These are phyloP conservation scores for Hypotaenidia okinawae DNA, from an alignment of 2,797 vertebrate species.

Conservation along the genomic window DNA sequence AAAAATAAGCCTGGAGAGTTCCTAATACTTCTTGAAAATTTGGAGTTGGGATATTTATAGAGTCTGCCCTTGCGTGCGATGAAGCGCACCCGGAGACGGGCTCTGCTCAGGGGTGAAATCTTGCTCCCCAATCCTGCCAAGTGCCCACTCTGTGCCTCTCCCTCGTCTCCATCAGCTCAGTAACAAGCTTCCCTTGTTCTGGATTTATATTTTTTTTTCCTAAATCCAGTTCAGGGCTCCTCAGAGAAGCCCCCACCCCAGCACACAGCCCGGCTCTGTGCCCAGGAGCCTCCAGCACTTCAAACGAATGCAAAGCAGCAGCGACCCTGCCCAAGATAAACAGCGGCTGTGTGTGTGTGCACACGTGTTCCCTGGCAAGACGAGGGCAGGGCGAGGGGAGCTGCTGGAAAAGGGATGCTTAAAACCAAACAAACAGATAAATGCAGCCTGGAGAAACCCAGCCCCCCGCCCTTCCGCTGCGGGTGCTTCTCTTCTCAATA, in stretches of 20 bases:
- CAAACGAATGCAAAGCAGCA: background rate
- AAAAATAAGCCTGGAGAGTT: slow-evolving; percentile 64
- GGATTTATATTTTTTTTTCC: background rate
- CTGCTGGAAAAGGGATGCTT: background rate
- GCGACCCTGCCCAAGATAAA: slow-evolving; percentile 17
- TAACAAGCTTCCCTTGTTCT: slow-evolving; percentile 47
- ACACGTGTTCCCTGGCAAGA: background rate
- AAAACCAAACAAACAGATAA: background rate
- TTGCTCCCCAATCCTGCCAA: background rate
- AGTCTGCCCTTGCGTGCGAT: background rate
- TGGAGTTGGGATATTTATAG: slow-evolving; percentile 54
- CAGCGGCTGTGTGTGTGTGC: background rate
- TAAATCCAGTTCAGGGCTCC: background rate
- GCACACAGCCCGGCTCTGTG: slow-evolving; percentile 54
- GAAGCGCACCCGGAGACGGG: accelerated
- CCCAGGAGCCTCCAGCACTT: background rate
- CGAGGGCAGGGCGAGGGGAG: background rate
- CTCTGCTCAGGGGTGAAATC: background rate
- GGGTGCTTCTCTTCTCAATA: background rate
- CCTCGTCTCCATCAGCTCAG: background rate
- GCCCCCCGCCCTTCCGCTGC: no score
- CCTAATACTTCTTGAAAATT: slow-evolving; percentile 61
- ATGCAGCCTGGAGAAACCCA: background rate
- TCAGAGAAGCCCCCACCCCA: background rate
- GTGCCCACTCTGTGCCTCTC: background rate